Base-by-base conservation (phyloP, 2,888 invertebrate genomes). In the Girardia tigrina region DNA sequence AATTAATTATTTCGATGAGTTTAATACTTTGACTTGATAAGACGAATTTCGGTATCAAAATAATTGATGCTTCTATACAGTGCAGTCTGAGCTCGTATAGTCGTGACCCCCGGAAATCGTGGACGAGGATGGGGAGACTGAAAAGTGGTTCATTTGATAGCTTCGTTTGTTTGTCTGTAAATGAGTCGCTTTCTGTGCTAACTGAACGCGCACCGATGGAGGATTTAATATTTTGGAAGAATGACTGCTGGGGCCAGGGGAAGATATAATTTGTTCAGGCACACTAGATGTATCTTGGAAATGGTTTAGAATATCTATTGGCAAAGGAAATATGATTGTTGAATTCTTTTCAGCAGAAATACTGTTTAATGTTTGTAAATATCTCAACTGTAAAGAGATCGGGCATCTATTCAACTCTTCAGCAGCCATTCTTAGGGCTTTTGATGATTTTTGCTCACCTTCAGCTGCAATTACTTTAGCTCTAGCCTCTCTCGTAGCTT, bases 361-460 rank as follows among this genome's bases (percentile, higher is more conserved):
- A n/a, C 81, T 80, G 78, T 80, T 82, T 26, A 83, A 78, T 0
- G 82, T 83, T 78, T 83, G 83, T 56, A 83, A 79, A 78, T 83
- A 83, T n/a, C 82, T 79, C 23, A 83, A 80, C 86, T 90, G 89
- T 76, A 91, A 85, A 28, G 91, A 91, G 79, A 90, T 89, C n/a
- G 91, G 90, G 79, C 90, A 90, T 81, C 89, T 89, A 28, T 88
- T 86, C 83, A 92, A 90, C 74, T 92, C 90, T 80, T 92, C 89
- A 0, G 91, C 90, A 6, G 92, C 92, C 85, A 91, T 91, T 83
- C 89, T 90, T 71, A 92, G 86, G 2, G 91, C 90, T 79, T 89
- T 88, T 0, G 91, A 90, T 0, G 92, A 91, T 70, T 81, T 82
- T 78, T 82, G 81, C 76, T 83, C 83, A n/a, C 83, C 83, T 73